These are phyloP conservation scores for Thunnus albacares DNA, from an alignment of 2,797 vertebrate genomes.

Conservation along the genomic window DNA sequence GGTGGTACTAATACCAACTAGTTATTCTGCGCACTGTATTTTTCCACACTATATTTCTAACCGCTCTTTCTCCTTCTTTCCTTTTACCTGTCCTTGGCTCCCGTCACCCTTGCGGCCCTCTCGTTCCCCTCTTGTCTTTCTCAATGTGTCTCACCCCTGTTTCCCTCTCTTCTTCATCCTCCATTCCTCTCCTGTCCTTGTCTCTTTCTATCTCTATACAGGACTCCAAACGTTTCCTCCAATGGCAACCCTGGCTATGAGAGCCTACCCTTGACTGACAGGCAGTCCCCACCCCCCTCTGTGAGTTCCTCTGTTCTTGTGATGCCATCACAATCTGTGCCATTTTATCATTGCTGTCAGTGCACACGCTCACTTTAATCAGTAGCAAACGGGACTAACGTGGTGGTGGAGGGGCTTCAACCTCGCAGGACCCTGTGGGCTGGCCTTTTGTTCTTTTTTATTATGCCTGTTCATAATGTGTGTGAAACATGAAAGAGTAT, in stretches of 20 bases:
- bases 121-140: slow-evolving; percentile 68
- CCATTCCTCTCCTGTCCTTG: slow-evolving; percentile 74
- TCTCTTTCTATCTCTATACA: slow-evolving; percentile 88
- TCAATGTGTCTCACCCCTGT: slow-evolving; percentile 79
- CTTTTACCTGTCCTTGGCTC: slow-evolving; percentile 78
- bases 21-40: slow-evolving; percentile 63
- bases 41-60: slow-evolving; percentile 80
- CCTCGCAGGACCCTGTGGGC: slow-evolving; percentile 47
- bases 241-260: slow-evolving; percentile 99
- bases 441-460: slow-evolving; percentile 15
- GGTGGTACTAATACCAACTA: slow-evolving; percentile 57
- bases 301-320: slow-evolving; percentile 90
- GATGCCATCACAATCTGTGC: slow-evolving; percentile 79
- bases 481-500: neutral
- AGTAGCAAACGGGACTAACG: slow-evolving; percentile 28
- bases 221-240: slow-evolving; percentile 98
- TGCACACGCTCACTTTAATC: slow-evolving; percentile 51
- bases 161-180: slow-evolving; percentile 73
- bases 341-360: slow-evolving; percentile 70
- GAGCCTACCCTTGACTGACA: slow-evolving; percentile 90
- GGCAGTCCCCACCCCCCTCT: slow-evolving; percentile 92
- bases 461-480: slow-evolving; percentile 5
- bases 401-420: slow-evolving; percentile 15
- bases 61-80: slow-evolving; percentile 79
- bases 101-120: slow-evolving; percentile 61